These are phyloP conservation scores for Drosophila teissieri DNA, from an alignment of 1,140 invertebrate genomes.

Conservation along the genomic window DNA sequence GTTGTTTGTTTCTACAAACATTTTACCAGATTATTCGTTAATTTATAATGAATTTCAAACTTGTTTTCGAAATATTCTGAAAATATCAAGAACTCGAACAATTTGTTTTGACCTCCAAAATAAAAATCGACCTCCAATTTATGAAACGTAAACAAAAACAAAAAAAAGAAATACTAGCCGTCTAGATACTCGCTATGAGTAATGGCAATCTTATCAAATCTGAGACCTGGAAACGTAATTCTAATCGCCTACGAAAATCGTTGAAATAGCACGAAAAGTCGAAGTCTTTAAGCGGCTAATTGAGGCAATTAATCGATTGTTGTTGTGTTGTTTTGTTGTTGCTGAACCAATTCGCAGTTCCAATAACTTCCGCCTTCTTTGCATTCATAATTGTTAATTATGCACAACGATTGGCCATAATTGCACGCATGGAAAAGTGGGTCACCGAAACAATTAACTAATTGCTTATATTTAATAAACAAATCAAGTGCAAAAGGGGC, in stretches of 20 bases:
- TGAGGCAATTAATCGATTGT: constrained; percentile 1
- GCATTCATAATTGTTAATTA: constrained; percentile 11
- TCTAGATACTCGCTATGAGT: constrained; percentile 3
- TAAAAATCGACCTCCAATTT: not conserved
- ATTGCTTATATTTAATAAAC: constrained; percentile 3
- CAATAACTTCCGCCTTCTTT: not conserved
- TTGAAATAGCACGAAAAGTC: not conserved
- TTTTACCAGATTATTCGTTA: not conserved
- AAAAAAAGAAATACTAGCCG: not conserved
- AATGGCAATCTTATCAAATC: constrained; percentile 10
- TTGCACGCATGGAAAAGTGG: not conserved
- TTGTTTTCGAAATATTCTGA: not conserved
- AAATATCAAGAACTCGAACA: not conserved
- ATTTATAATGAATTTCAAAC: not conserved
- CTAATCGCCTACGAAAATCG: not conserved
- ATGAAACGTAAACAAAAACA: constrained; percentile 3
- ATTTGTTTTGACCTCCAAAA: not conserved
- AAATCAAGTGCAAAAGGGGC: not conserved
- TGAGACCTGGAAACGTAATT: constrained; percentile 3
- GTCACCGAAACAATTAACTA: not conserved
- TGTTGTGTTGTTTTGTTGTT: not conserved
- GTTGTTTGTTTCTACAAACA: not conserved
- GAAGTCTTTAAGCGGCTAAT: not conserved
- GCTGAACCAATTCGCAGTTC: not conserved
- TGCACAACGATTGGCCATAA: constrained; percentile 1